These are phyloP conservation scores for Phaetusa simplex DNA, from an alignment of 2,113 vertebrate genomes.

Conservation along the genomic window DNA sequence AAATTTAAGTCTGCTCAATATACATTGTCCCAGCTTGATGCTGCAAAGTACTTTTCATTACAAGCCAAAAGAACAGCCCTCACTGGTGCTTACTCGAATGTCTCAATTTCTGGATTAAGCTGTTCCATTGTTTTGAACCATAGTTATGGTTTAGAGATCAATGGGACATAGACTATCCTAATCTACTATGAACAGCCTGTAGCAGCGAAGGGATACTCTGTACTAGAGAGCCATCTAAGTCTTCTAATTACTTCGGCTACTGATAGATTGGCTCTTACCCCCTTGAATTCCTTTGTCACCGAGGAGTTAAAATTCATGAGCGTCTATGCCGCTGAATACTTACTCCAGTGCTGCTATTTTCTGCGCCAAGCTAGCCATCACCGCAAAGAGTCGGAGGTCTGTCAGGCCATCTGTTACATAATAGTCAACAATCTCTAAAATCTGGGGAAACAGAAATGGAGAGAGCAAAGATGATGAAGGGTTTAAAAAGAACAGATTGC, in stretches of 20 bases:
- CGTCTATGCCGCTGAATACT: conserved; percentile 80
- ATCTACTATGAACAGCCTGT: conserved; percentile 72
- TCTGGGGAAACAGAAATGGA: conserved; percentile 77
- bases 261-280: conserved; percentile 80
- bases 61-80: conserved; percentile 48
- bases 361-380: conserved; percentile 89
- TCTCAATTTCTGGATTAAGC: conserved; percentile 71
- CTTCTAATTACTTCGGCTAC: conserved; percentile 80
- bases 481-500: conserved; percentile 80
- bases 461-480: conserved; percentile 76
- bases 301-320: conserved; percentile 83
- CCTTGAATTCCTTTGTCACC: conserved; percentile 76
- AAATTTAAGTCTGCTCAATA: not conserved
- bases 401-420: conserved; percentile 92
- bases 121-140: conserved; percentile 69
- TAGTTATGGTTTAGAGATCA: conserved; percentile 67
- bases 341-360: conserved; percentile 90
- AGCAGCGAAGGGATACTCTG: conserved; percentile 59
- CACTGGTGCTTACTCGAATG: not conserved
- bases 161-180: conserved; percentile 71
- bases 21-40: not conserved
- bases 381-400: conserved; percentile 90
- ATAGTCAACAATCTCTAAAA: conserved; percentile 92
- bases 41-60: conserved; percentile 35
- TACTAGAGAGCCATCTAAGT: conserved; percentile 75